A percentile compares a stretch with the other conserved stretches of the same genome.
phyloP scores from a whole-genome alignment of 2,113 vertebrate genomes.

The Hiodon alosoides region DNA sequence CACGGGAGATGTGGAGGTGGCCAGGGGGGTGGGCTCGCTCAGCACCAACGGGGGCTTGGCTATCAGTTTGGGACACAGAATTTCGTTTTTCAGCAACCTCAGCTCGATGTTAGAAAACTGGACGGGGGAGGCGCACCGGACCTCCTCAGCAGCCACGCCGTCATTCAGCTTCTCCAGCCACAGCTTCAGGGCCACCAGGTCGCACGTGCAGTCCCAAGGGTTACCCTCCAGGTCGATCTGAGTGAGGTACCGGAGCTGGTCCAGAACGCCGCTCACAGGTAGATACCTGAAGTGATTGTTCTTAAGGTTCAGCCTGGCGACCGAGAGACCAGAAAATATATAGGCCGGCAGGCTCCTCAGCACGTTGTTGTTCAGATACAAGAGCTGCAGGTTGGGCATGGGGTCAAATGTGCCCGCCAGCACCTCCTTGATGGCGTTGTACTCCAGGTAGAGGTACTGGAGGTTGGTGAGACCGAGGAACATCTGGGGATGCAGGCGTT shows the following conservation, averaged over 20 bases:
- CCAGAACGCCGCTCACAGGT: conserved; percentile 94
- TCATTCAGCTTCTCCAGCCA: conserved; percentile 91
- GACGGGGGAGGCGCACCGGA: conserved; percentile 87
- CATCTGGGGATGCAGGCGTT: conserved; percentile 89
- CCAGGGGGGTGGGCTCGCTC: conserved; percentile 69
- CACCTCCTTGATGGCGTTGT: conserved; percentile 94
- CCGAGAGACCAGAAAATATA: conserved; percentile 81
- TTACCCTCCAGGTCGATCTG: conserved; percentile 96
- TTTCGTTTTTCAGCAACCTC: conserved; percentile 88
- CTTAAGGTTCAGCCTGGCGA: conserved; percentile 87
- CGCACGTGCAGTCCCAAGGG: conserved; percentile 96
- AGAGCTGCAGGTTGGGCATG: conserved; percentile 89
- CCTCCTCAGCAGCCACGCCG: conserved; percentile 84
- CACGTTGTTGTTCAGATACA: conserved; percentile 95
- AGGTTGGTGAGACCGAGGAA: conserved; percentile 89
- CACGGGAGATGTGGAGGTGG: conserved; percentile 72
- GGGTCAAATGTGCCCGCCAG: conserved; percentile 89
- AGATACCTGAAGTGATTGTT: conserved; percentile 98
- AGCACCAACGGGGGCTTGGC: conserved; percentile 77
- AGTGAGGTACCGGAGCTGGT: conserved; percentile 85
- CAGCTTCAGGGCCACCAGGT: conserved; percentile 90
- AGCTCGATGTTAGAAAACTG: conserved; percentile 91
- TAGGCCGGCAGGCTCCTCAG: conserved; percentile 87
- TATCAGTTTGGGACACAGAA: conserved; percentile 87
- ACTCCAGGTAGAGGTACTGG: conserved; percentile 96